Evolutionary conservation across 35 echinoderm and acorn worm species (phyloP).

Genomic region (Apostichopus japonicus): DNA sequence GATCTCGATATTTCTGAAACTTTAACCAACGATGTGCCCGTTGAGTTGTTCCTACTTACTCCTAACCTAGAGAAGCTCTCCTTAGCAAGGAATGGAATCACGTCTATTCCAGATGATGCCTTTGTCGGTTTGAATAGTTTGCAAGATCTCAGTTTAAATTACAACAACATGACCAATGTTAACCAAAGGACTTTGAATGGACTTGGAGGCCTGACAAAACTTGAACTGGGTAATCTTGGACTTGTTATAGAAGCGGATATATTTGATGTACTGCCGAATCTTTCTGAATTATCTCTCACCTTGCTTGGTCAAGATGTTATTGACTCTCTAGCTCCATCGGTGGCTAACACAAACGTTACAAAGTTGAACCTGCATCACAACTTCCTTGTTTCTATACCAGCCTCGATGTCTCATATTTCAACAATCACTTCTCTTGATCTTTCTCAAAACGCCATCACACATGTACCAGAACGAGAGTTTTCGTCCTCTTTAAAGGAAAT

Average conservation of each 20-base stretch:
- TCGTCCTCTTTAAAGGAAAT: background rate
- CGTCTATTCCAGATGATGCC: background rate
- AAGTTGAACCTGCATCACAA: constrained; percentile 32
- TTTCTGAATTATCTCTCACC: constrained; percentile 28
- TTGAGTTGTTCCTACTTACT: constrained; percentile 22
- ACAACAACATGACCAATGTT: constrained; percentile 12
- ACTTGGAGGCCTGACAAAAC: background rate
- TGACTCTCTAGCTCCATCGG: constrained; percentile 19
- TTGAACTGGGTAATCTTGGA: constrained; percentile 19
- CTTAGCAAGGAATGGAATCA: background rate
- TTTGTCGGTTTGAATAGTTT: background rate
- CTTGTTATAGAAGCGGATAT: constrained; percentile 7
- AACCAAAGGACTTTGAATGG: constrained; percentile 26
- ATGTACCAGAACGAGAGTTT: constrained; percentile 21
- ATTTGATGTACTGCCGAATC: constrained; percentile 21
- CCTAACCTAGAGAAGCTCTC: constrained; percentile 9
- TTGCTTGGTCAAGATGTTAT: constrained; percentile 31
- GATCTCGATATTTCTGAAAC: constrained; percentile 30
- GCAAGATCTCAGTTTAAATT: background rate
- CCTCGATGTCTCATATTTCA: constrained; percentile 35
- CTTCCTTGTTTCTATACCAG: constrained; percentile 22
- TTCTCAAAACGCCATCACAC: constrained; percentile 24
- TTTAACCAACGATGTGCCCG: background rate
- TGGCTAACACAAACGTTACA: constrained; percentile 1
- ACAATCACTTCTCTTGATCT: constrained; percentile 20